Conservation (phyloP, 2,888 invertebrate genomes). For the Unio pictorum region DNA sequence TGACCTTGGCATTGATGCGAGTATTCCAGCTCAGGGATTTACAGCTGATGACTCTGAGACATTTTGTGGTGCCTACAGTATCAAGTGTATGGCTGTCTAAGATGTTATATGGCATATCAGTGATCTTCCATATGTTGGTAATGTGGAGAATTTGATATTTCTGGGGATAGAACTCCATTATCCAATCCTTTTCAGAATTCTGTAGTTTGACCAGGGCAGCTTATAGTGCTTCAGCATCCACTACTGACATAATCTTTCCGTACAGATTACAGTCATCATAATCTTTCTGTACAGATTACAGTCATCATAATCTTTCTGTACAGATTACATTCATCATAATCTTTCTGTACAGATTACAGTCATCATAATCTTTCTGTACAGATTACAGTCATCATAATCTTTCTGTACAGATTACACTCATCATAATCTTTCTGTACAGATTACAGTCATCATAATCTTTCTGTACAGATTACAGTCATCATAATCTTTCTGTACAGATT, state of each 20-base stretch:
- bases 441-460: too few relatives aligned
- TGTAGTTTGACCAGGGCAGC: conserved; percentile 1
- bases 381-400: too few relatives aligned
- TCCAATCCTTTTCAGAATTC: conserved; percentile 1
- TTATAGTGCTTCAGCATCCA: background rate
- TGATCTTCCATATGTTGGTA: conserved; percentile 10
- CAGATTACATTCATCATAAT: too few relatives aligned
- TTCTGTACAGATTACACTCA: too few relatives aligned
- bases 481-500: too few relatives aligned
- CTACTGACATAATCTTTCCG: background rate
- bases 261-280: background rate
- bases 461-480: too few relatives aligned
- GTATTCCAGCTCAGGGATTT: conserved; percentile 10
- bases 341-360: too few relatives aligned
- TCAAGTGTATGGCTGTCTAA: conserved; percentile 13
- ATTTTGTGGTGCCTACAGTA: conserved; percentile 7
- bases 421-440: too few relatives aligned
- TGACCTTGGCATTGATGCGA: conserved; percentile 9
- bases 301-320: too few relatives aligned
- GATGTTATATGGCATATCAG: conserved; percentile 4
- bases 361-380: too few relatives aligned
- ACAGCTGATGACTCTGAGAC: conserved; percentile 10
- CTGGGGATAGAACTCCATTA: conserved; percentile 5
- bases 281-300: too few relatives aligned
- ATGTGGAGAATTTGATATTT: conserved; percentile 7